Evolutionary conservation across 1,140 invertebrate species (phyloP).

Genomic region (Drosophila pseudoananassae): DNA sequence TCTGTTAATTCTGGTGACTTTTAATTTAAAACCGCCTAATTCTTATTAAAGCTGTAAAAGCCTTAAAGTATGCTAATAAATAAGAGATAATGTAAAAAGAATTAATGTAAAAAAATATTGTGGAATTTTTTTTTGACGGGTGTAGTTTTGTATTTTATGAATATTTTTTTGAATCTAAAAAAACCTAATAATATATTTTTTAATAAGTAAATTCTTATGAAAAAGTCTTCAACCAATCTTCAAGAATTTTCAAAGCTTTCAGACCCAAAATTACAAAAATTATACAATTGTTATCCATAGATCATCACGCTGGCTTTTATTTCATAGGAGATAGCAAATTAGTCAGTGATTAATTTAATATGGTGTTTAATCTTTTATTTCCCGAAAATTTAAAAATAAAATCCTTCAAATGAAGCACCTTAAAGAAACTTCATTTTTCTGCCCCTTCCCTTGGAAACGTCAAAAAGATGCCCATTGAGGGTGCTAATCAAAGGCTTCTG

Average conservation of each 20-base stretch:
- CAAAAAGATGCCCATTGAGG: slow-evolving; percentile 30
- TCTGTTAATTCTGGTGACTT: neutral
- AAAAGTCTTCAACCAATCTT: too few species aligned
- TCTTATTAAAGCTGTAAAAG: neutral
- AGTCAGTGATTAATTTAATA: too few species aligned
- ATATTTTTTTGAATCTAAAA: too few species aligned
- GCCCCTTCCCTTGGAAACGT: slow-evolving; percentile 38
- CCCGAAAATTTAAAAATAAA: neutral
- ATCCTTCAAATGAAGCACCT: neutral
- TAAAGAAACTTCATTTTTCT: slow-evolving; percentile 47
- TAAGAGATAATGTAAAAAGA: neutral
- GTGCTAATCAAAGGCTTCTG: slow-evolving; percentile 35
- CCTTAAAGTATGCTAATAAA: neutral
- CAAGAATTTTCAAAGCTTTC: too few species aligned
- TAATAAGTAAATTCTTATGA: too few species aligned
- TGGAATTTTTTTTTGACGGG: too few species aligned
- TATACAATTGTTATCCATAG: too few species aligned
- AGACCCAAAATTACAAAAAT: too few species aligned
- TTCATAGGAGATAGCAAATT: too few species aligned
- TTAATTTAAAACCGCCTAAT: neutral
- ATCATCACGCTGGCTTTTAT: too few species aligned
- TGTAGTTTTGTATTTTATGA: too few species aligned
- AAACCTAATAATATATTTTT: too few species aligned
- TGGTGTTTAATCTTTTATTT: neutral
- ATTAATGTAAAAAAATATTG: neutral